These are phyloP conservation scores for Drosophila bocqueti DNA, from an alignment of 1,140 invertebrate genomes.

Conservation along the genomic window DNA sequence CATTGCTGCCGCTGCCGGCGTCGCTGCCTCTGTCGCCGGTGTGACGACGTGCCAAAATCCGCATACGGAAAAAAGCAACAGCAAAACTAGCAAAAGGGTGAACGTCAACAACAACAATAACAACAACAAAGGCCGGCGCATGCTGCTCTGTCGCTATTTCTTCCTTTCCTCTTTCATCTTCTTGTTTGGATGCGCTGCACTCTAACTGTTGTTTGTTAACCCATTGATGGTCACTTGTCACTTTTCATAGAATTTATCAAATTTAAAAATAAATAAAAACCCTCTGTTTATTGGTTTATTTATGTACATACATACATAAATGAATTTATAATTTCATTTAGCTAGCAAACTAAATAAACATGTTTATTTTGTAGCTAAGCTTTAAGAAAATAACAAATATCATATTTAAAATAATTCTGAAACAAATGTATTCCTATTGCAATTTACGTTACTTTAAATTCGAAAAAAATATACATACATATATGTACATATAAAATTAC, in stretches of 20 bases:
- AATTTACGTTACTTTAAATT: too few relatives aligned
- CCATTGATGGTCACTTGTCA: background rate
- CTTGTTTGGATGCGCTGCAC: constrained; percentile 2
- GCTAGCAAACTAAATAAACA: too few relatives aligned
- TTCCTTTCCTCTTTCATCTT: background rate
- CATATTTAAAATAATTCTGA: too few relatives aligned
- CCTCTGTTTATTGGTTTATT: background rate
- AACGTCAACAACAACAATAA: constrained; percentile 26
- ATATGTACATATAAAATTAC: too few relatives aligned
- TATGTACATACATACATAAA: too few relatives aligned
- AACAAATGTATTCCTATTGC: too few relatives aligned
- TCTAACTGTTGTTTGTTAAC: constrained; percentile 12
- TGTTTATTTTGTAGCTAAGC: too few relatives aligned
- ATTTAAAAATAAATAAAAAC: constrained; percentile 8
- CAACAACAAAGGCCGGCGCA: constrained; percentile 20
- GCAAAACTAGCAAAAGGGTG: constrained; percentile 11
- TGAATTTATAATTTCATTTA: too few relatives aligned
- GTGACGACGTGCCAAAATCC: constrained; percentile 73
- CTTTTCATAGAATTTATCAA: constrained; percentile 14
- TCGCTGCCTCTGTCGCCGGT: constrained; percentile 18
- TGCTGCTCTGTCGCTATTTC: constrained; percentile 13
- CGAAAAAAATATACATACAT: too few relatives aligned
- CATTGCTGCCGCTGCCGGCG: constrained; percentile 24
- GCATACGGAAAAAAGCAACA: constrained; percentile 51
- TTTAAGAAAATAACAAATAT: too few relatives aligned